These are phyloP conservation scores for Tringa solitaria DNA, from an alignment of 2,113 vertebrate species.

Conservation along the genomic window DNA sequence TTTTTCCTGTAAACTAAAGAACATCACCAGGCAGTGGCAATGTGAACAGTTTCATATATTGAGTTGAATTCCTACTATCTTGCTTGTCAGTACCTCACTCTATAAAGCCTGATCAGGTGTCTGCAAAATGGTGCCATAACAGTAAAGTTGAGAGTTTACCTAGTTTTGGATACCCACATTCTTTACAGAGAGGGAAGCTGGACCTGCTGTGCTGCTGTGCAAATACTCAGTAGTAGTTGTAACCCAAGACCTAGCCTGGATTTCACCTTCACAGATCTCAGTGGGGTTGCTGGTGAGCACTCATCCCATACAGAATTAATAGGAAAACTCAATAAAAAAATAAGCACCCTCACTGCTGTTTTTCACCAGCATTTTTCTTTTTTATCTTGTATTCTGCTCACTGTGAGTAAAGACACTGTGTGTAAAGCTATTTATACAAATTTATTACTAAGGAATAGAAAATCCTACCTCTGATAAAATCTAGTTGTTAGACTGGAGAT, in stretches of 20 bases:
- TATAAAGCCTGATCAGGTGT: background rate
- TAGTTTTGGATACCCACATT: background rate
- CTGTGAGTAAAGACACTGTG: background rate
- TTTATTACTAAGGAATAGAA: background rate
- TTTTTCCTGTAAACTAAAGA: background rate
- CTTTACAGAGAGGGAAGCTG: background rate
- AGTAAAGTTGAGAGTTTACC: background rate
- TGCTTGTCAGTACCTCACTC: background rate
- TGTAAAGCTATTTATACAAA: background rate
- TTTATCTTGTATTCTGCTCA: background rate
- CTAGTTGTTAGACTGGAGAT: slow-evolving; percentile 32
- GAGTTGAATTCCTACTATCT: background rate
- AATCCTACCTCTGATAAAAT: slow-evolving; percentile 21
- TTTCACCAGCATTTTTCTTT: background rate
- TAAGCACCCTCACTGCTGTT: background rate
- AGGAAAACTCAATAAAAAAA: background rate
- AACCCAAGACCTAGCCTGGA: background rate
- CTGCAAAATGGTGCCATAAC: background rate
- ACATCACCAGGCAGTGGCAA: background rate
- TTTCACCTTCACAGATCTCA: background rate
- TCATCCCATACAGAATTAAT: background rate
- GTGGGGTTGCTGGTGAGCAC: background rate
- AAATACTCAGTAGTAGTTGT: background rate
- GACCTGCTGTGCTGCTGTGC: background rate
- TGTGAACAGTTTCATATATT: fast-evolving